Conservation (phyloP, 2,888 invertebrate species). For the Dynastes tityus region DNA sequence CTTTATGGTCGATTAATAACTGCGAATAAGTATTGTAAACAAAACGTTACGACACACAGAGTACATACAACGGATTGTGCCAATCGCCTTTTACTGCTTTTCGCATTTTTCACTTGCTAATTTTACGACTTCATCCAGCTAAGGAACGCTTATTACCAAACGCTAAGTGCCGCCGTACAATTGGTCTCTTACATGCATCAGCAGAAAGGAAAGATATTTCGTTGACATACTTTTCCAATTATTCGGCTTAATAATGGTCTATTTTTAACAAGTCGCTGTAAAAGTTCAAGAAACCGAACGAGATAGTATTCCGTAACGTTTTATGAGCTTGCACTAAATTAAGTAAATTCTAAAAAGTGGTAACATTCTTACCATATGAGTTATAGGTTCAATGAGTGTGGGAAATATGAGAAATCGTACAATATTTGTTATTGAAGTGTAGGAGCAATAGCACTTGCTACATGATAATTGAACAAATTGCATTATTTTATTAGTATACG, state of each 20-base stretch:
- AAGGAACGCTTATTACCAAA: slow-evolving; percentile 5
- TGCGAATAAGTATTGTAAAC: slow-evolving; percentile 20
- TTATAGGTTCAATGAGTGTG: neutral
- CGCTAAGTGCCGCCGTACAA: slow-evolving; percentile 10
- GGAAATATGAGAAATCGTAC: too few relatives aligned
- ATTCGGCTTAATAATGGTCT: slow-evolving; percentile 12
- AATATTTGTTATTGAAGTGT: too few relatives aligned
- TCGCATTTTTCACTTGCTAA: slow-evolving; percentile 28
- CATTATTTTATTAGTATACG: too few relatives aligned
- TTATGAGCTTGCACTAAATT: slow-evolving; percentile 6
- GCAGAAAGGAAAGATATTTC: slow-evolving; percentile 17
- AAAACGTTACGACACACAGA: slow-evolving; percentile 10
- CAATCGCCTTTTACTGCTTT: slow-evolving; percentile 28
- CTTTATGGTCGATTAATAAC: slow-evolving; percentile 11
- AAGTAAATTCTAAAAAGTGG: neutral
- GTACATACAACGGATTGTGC: neutral
- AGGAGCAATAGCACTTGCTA: too few relatives aligned
- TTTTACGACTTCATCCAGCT: slow-evolving; percentile 19
- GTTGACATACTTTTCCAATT: slow-evolving; percentile 30
- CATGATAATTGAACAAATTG: too few relatives aligned
- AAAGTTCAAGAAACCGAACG: slow-evolving; percentile 19
- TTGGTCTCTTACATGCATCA: neutral
- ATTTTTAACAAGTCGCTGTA: slow-evolving; percentile 5
- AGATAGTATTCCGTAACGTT: neutral
- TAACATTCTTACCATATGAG: neutral